Evolutionary conservation across 2,888 invertebrate species (phyloP).

Genomic region (Andrena minutula): DNA sequence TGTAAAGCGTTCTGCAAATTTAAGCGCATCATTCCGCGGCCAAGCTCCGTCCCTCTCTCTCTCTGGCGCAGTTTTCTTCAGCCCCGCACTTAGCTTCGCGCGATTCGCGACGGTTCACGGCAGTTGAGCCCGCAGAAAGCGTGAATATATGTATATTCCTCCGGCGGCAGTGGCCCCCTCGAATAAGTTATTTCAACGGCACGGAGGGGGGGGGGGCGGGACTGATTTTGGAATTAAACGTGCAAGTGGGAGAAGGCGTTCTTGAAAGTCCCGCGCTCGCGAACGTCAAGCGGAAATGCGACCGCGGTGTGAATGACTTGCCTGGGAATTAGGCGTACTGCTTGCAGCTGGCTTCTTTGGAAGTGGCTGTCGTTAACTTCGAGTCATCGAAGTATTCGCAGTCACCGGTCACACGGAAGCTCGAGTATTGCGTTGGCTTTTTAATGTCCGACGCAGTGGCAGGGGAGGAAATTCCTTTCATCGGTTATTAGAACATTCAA

Average conservation of each 20-base stretch:
- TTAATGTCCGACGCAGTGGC: background rate
- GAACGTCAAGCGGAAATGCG: constrained; percentile 21
- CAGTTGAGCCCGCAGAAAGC: background rate
- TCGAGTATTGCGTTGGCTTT: constrained; percentile 4
- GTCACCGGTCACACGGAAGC: background rate
- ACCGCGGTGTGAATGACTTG: constrained; percentile 33
- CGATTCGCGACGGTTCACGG: constrained; percentile 5
- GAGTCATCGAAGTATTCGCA: constrained; percentile 4
- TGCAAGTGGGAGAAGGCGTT: constrained; percentile 2
- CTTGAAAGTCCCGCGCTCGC: background rate
- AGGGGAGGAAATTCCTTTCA: background rate
- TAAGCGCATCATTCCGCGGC: constrained; percentile 11
- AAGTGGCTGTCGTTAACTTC: constrained; percentile 35
- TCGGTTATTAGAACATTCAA: background rate
- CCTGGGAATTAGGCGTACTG: constrained; percentile 40
- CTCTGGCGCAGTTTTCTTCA: constrained; percentile 5
- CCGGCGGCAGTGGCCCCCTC: constrained; percentile 17
- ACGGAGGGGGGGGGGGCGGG: too few relatives aligned
- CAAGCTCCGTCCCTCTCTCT: background rate
- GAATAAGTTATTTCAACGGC: constrained; percentile 45
- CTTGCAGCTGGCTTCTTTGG: constrained; percentile 22
- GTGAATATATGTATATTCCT: constrained; percentile 21
- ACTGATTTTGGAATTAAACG: constrained; percentile 54
- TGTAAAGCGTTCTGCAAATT: constrained; percentile 6
- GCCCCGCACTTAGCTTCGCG: background rate